A percentile compares a stretch with the other conserved stretches of the same genome.
Conservation (phyloP, 1,140 invertebrate species). For the Cyrtorhinus lividipennis region DNA sequence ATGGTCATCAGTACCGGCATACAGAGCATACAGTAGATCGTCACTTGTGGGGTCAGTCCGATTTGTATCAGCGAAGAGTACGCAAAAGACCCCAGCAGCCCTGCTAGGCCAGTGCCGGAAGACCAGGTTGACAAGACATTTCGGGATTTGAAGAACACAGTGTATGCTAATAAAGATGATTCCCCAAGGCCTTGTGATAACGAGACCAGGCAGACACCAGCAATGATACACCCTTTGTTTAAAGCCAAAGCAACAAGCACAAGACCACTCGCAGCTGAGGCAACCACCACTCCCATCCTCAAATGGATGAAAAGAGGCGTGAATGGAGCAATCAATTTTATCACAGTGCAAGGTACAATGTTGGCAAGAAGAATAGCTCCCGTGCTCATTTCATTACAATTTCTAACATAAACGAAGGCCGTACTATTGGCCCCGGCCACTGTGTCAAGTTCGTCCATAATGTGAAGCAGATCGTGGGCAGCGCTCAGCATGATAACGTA, state of each 20-base stretch:
- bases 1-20: conserved; percentile 53
- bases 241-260: conserved; percentile 48
- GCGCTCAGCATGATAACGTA: conserved; percentile 81
- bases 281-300: conserved; percentile 42
- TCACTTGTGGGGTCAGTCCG: conserved; percentile 42
- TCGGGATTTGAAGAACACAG: conserved; percentile 48
- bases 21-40: conserved; percentile 56
- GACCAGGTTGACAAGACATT: conserved; percentile 70
- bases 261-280: conserved; percentile 45
- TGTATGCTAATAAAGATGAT: conserved; percentile 58
- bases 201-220: conserved; percentile 63
- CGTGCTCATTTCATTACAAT: conserved; percentile 60
- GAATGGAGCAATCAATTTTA: conserved; percentile 63
- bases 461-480: conserved; percentile 53
- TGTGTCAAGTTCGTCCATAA: neutral
- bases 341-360: conserved; percentile 57
- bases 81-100: conserved; percentile 59
- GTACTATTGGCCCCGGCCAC: neutral
- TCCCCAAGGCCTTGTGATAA: conserved; percentile 68
- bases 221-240: conserved; percentile 41
- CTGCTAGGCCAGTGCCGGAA: conserved; percentile 71
- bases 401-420: neutral
- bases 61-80: conserved; percentile 49
- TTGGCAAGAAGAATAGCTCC: conserved; percentile 71
- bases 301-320: conserved; percentile 47